A percentile compares a stretch with the other conserved stretches of the same genome.
Evolutionary conservation across 2,888 invertebrate species (phyloP).

Genomic region (Hydriomena furcata): DNA sequence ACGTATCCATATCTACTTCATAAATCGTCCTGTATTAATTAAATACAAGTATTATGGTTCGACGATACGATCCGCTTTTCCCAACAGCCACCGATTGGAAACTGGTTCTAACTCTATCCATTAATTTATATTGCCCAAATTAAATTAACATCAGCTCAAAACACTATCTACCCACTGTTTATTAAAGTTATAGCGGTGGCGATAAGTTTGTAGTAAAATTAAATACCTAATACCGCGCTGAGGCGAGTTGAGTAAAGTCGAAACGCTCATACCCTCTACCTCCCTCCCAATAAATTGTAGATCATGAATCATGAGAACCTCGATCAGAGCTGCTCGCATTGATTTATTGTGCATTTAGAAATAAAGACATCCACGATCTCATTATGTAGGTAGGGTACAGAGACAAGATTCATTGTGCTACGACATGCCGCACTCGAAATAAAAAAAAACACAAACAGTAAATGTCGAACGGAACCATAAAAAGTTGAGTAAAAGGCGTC

Average conservation of each 20-base stretch:
- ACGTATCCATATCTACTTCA: slow-evolving; percentile 58
- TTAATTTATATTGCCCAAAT: slow-evolving; percentile 73
- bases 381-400: slow-evolving; percentile 56
- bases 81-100: slow-evolving; percentile 58
- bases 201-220: slow-evolving; percentile 41
- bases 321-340: slow-evolving; percentile 29
- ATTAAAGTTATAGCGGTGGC: slow-evolving; percentile 49
- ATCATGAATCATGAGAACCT: slow-evolving; percentile 29
- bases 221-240: slow-evolving; percentile 29
- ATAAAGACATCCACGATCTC: slow-evolving; percentile 60
- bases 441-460: slow-evolving; percentile 73
- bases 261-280: neutral
- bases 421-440: slow-evolving; percentile 52
- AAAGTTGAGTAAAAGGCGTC: slow-evolving; percentile 83
- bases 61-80: slow-evolving; percentile 62
- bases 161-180: slow-evolving; percentile 63
- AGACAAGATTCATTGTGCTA: slow-evolving; percentile 54
- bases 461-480: slow-evolving; percentile 82
- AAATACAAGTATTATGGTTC: slow-evolving; percentile 71
- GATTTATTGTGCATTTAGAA: slow-evolving; percentile 44
- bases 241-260: slow-evolving; percentile 12
- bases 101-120: slow-evolving; percentile 62
- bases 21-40: slow-evolving; percentile 74
- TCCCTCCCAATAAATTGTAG: slow-evolving; percentile 18
- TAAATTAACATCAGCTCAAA: slow-evolving; percentile 66